These are phyloP conservation scores for Gortyna flavago DNA, from an alignment of 2,888 invertebrate genomes.

Conservation along the genomic window DNA sequence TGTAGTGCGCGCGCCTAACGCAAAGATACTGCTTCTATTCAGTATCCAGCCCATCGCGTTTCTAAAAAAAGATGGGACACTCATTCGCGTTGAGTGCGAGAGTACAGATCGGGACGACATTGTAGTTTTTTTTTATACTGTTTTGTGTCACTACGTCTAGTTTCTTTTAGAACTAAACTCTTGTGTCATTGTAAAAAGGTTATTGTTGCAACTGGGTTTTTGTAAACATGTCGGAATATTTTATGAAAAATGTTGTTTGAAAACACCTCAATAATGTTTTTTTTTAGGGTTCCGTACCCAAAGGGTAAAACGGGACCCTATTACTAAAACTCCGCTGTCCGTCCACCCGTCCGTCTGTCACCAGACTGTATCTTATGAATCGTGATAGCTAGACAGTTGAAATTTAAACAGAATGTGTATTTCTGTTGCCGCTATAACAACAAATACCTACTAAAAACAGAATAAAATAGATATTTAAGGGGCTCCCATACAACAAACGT, in stretches of 20 bases:
- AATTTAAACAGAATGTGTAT: too few relatives aligned
- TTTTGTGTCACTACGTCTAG: conserved; percentile 68
- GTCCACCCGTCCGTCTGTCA: too few relatives aligned
- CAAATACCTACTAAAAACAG: too few relatives aligned
- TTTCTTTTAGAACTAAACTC: conserved; percentile 65
- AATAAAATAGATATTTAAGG: too few relatives aligned
- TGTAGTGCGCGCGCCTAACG: conserved; percentile 87
- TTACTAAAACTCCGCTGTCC: too few relatives aligned
- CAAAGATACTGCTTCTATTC: conserved; percentile 82
- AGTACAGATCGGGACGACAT: conserved; percentile 73
- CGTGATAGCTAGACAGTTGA: too few relatives aligned
- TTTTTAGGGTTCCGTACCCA: too few relatives aligned
- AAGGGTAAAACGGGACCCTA: too few relatives aligned
- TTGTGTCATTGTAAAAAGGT: conserved; percentile 64
- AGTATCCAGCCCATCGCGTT: conserved; percentile 75
- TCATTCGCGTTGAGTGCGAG: conserved; percentile 80
- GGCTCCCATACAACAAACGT: too few relatives aligned
- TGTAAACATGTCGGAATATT: conserved; percentile 26
- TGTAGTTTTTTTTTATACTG: conserved; percentile 66
- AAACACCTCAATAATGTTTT: not conserved
- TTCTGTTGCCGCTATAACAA: too few relatives aligned
- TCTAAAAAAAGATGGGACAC: conserved; percentile 86
- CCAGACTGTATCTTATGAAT: too few relatives aligned
- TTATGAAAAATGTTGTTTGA: not conserved
- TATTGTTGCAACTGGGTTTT: conserved; percentile 53